A percentile compares a stretch with the other conserved stretches of the same genome.
Conservation (phyloP, 2,113 vertebrate genomes). For the Benitochromis conjunctus region DNA sequence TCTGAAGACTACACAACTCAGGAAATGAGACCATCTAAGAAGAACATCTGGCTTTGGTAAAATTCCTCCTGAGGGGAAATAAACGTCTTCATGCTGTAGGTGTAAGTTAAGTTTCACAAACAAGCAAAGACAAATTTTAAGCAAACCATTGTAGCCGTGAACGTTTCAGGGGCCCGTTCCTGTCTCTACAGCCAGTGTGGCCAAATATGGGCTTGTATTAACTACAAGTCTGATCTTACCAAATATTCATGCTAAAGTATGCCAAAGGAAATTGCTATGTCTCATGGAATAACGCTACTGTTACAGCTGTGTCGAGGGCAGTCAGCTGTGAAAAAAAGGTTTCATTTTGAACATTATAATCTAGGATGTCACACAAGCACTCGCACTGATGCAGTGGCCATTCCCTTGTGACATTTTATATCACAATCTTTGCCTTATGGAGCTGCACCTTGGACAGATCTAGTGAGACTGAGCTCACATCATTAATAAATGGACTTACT, state of each 20-base stretch:
- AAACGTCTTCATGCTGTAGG: not conserved
- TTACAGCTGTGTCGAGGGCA: not conserved
- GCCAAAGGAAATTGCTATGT: rapidly evolving
- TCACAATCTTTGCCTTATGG: not conserved
- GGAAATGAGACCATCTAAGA: not conserved
- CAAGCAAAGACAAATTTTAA: not conserved
- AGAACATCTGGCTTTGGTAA: not conserved
- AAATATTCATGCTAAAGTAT: not conserved
- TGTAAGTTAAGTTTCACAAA: not conserved
- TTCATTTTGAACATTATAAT: not conserved
- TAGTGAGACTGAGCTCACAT: not conserved
- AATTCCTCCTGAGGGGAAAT: not conserved
- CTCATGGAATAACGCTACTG: not conserved
- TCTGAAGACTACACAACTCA: not conserved
- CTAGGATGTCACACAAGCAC: not conserved
- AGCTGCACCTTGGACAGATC: not conserved
- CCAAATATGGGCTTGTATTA: not conserved
- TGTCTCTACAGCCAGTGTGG: not conserved
- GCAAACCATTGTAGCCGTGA: not conserved
- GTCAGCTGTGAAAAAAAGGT: not conserved
- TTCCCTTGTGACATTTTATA: not conserved
- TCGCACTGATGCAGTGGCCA: not conserved
- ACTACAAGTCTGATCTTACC: not conserved
- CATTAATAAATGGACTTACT: slow-evolving; percentile 33
- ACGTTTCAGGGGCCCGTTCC: not conserved